Base-by-base conservation (phyloP, 2,113 vertebrate genomes). In the Oncorhynchus mykiss region DNA sequence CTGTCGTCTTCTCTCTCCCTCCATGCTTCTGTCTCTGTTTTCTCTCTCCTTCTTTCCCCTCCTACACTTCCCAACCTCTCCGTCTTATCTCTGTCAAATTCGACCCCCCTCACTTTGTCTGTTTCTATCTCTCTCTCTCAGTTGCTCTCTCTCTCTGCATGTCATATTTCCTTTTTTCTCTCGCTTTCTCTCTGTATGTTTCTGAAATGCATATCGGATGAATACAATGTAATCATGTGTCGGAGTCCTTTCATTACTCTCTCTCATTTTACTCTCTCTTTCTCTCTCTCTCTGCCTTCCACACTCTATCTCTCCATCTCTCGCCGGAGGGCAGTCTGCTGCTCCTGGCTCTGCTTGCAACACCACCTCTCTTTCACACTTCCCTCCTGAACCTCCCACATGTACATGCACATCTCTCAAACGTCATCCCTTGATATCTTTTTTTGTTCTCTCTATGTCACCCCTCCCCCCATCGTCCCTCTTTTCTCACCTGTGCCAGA, bases 391-490 rank as follows among this genome's bases (percentile, higher is more conserved):
- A 60, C 20, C 24, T 18, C 31, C 18, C n/a, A 22, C 64, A 71
- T 69, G 72, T 70, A 62, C 49, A 71, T 73, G 67, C 69, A 73
- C 73, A 69, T 79, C 78, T 67, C 75, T 76, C 78, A 70, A 54
- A 57, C 25, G 6, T 18, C 14, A 20, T 70, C 71, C 70, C 79
- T 73, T 74, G 73, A 27, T 67, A 77, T 70, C 78, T 67, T 78
- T 49, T 49, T 12, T 54, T 25, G 7, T 27, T 16, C 48, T 16
- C 48, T 49, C 24, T 11, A 2, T 2, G 20, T 78, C 86, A 51
- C 62, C 66, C 48, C 72, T 78, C 31, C 5, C 31, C 31, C 31
- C 31, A 6, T 74, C 34, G 64, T 74, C 75, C 70, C 67, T 57
- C 73, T 4, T 72, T 20, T 80, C 24, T 70, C 39, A 39, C 39